Evolutionary conservation across 2,888 invertebrate species (phyloP).

Genomic region (Spisula subtruncata): DNA sequence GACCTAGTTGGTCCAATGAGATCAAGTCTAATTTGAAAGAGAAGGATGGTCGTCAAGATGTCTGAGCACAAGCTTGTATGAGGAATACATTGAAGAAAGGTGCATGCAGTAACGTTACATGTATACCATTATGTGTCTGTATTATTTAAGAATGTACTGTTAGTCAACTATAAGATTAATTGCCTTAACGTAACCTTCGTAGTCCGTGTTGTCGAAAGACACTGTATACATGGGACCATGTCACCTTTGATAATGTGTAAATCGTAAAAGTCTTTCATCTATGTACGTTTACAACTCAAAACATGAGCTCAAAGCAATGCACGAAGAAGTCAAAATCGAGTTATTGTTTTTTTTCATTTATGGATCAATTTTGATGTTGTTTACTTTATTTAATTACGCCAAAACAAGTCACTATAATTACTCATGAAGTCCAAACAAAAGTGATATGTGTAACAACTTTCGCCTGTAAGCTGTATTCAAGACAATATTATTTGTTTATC

Average conservation of each 20-base stretch:
- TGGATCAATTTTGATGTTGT: neutral
- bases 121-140: neutral
- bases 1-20: no score
- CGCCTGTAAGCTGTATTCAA: no score
- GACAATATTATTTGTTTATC: no score
- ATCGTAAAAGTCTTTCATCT: conserved; percentile 5
- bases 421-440: no score
- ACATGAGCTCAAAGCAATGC: neutral
- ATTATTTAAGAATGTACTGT: neutral
- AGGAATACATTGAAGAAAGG: no score
- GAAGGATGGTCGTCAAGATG: no score
- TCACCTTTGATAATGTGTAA: neutral
- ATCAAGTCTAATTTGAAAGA: no score
- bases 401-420: no score
- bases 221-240: neutral
- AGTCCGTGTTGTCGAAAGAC: neutral
- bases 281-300: conserved; percentile 15
- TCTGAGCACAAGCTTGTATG: no score
- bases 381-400: no score
- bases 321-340: neutral
- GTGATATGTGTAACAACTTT: no score
- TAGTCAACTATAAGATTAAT: neutral
- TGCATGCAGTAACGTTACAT: no score
- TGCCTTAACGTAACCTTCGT: neutral
- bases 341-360: neutral